Evolutionary conservation across 2,113 vertebrate genomes (phyloP).

Genomic region (Stigmatopora argus): DNA sequence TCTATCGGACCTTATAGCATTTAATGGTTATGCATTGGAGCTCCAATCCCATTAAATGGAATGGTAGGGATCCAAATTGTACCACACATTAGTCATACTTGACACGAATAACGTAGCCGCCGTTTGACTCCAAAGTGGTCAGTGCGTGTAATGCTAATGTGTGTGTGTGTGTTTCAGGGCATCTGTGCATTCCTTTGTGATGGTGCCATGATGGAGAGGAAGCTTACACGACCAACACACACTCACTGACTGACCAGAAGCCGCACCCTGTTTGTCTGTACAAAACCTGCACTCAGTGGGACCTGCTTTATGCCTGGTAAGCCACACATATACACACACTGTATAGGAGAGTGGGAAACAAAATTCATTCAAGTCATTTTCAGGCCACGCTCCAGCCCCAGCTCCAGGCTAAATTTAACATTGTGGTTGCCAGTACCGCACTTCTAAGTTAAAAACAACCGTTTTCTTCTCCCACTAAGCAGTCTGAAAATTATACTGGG

Average conservation of each 20-base stretch:
- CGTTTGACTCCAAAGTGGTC: slow-evolving; percentile 30
- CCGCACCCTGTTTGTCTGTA: slow-evolving; percentile 64
- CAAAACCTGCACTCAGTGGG: slow-evolving; percentile 56
- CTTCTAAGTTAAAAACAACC: slow-evolving; percentile 62
- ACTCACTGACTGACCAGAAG: slow-evolving; percentile 24
- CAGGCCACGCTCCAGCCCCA: slow-evolving; percentile 54
- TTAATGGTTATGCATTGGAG: slow-evolving; percentile 17
- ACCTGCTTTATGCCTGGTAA: slow-evolving; percentile 41
- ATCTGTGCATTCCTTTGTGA: slow-evolving; percentile 51
- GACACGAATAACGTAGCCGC: slow-evolving; percentile 30
- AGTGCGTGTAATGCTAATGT: slow-evolving; percentile 21
- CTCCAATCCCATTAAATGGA: slow-evolving; percentile 18
- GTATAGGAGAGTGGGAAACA: slow-evolving; percentile 3
- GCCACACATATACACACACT: slow-evolving; percentile 30
- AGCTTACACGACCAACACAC: slow-evolving; percentile 45
- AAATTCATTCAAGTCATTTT: slow-evolving; percentile 59
- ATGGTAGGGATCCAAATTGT: slow-evolving; percentile 10
- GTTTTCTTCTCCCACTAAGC: slow-evolving; percentile 41
- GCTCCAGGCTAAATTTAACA: slow-evolving; percentile 62
- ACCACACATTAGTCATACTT: slow-evolving; percentile 25
- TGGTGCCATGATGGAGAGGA: slow-evolving; percentile 33
- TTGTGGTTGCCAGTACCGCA: slow-evolving; percentile 62
- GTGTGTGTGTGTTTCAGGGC: slow-evolving; percentile 28
- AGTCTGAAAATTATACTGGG: slow-evolving; percentile 61
- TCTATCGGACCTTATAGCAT: slow-evolving; percentile 20